Evolutionary conservation across 2,888 invertebrate genomes (phyloP).

Genomic region (Chrysopilus asiliformis): DNA sequence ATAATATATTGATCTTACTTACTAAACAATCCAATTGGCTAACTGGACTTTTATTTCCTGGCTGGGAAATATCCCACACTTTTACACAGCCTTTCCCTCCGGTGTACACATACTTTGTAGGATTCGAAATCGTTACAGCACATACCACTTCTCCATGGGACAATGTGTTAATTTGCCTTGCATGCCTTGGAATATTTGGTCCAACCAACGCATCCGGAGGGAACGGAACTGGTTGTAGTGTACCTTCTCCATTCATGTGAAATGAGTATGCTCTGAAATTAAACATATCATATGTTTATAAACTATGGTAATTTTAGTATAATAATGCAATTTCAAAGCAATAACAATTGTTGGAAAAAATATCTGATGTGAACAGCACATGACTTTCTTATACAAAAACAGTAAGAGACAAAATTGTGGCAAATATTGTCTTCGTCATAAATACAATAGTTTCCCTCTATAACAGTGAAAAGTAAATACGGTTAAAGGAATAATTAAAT

Average conservation of each 20-base stretch:
- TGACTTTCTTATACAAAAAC: too few species aligned
- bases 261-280: conserved; percentile 92
- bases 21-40: conserved; percentile 76
- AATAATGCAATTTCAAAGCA: too few species aligned
- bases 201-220: conserved; percentile 86
- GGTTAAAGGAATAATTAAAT: too few species aligned
- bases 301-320: too few species aligned
- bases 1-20: conserved; percentile 22
- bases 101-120: conserved; percentile 88
- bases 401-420: too few species aligned
- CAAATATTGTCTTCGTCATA: too few species aligned
- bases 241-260: conserved; percentile 80
- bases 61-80: conserved; percentile 68
- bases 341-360: too few species aligned
- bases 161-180: conserved; percentile 76
- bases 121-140: conserved; percentile 84
- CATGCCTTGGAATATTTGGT: conserved; percentile 86
- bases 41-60: conserved; percentile 62
- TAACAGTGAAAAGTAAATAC: too few species aligned
- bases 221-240: conserved; percentile 84
- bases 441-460: too few species aligned
- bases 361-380: too few species aligned
- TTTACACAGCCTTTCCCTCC: conserved; percentile 94
- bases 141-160: conserved; percentile 96
- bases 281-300: too few species aligned